Evolutionary conservation across 2,888 invertebrate species (phyloP).

Genomic region (Pandemis cinnamomeana): DNA sequence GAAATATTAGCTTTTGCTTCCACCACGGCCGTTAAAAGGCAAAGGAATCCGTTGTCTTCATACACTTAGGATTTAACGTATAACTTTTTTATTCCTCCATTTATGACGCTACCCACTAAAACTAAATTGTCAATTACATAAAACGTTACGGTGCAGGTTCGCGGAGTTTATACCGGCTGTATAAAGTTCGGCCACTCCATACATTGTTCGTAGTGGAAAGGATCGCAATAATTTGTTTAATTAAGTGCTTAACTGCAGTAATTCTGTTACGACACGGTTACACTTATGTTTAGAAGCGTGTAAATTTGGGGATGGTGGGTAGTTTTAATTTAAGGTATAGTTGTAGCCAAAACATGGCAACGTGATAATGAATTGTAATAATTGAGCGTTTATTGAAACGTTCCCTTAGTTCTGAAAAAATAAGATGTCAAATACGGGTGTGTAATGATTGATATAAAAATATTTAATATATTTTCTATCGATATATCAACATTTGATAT

Average conservation of each 20-base stretch:
- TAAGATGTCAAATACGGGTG: too few species aligned
- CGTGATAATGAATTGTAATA: too few species aligned
- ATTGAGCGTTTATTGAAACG: too few species aligned
- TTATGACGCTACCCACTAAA: constrained; percentile 29
- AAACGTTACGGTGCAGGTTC: constrained; percentile 32
- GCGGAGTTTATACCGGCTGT: constrained; percentile 21
- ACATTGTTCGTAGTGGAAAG: constrained; percentile 29
- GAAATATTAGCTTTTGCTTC: neutral
- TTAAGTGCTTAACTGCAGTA: constrained; percentile 40
- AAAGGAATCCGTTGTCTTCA: neutral
- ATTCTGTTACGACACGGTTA: constrained; percentile 24
- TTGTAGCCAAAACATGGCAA: neutral
- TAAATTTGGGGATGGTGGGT: constrained; percentile 2
- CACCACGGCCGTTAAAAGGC: neutral
- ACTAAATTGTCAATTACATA: constrained; percentile 41
- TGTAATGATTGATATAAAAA: too few species aligned
- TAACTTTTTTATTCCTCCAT: constrained; percentile 31
- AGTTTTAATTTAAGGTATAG: neutral
- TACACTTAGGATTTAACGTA: constrained; percentile 24
- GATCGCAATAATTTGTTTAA: constrained; percentile 38
- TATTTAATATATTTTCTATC: too few species aligned
- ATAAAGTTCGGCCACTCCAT: constrained; percentile 28
- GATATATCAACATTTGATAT: too few species aligned
- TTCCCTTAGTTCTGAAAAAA: too few species aligned
- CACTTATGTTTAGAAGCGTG: constrained; percentile 15